These are phyloP conservation scores for Zygaena filipendulae DNA, from an alignment of 2,888 invertebrate species.

Conservation along the genomic window DNA sequence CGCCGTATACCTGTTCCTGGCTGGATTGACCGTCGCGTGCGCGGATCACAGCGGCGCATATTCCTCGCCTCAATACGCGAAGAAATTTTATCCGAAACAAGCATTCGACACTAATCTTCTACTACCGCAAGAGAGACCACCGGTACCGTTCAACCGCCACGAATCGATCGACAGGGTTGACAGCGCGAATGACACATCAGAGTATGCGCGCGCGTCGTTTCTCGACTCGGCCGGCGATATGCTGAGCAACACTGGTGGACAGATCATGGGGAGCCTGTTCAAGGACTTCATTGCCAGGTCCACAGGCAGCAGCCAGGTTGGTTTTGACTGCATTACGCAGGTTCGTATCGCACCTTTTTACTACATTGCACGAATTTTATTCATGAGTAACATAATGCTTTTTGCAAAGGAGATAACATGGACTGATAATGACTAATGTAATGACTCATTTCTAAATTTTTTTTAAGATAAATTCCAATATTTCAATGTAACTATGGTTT, in stretches of 20 bases:
- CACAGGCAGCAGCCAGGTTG: constrained; percentile 76
- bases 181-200: constrained; percentile 32
- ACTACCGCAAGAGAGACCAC: constrained; percentile 41
- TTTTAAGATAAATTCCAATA: constrained; percentile 11
- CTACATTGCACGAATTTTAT: constrained; percentile 35
- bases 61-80: constrained; percentile 62
- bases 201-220: constrained; percentile 42
- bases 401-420: constrained; percentile 8
- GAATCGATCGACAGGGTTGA: constrained; percentile 36
- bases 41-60: constrained; percentile 60
- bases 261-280: constrained; percentile 69
- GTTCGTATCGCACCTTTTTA: constrained; percentile 52
- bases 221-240: constrained; percentile 50
- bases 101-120: constrained; percentile 35
- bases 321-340: constrained; percentile 64
- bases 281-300: constrained; percentile 77
- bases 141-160: constrained; percentile 30
- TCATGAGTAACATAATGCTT: constrained; percentile 22
- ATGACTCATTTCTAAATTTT: constrained; percentile 9
- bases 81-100: constrained; percentile 52
- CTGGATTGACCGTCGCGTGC: too few species aligned
- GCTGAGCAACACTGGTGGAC: constrained; percentile 52
- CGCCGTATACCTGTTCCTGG: constrained; percentile 28
- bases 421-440: too few species aligned
- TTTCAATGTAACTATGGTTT: too few species aligned